phyloP scores from a whole-genome alignment of 1,140 invertebrate species.

The Drosophila ogumai region DNA sequence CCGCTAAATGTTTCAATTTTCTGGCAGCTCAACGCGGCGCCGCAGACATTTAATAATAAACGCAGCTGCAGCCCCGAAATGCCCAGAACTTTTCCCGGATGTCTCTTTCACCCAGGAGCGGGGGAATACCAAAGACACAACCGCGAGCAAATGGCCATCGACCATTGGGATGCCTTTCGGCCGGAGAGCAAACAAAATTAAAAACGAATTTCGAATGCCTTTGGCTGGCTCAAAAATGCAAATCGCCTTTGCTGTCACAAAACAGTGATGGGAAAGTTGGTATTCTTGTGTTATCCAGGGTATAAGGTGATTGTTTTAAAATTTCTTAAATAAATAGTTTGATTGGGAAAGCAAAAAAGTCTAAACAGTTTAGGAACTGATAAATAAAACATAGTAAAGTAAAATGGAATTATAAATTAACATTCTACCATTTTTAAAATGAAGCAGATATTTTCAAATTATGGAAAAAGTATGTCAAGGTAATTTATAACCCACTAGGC shows the following conservation, averaged over 20 bases:
- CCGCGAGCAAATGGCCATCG: slow-evolving; percentile 55
- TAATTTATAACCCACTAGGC: no score
- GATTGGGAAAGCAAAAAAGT: neutral
- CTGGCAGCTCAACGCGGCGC: slow-evolving; percentile 69
- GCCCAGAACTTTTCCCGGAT: slow-evolving; percentile 29
- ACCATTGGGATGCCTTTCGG: slow-evolving; percentile 50
- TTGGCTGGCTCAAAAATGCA: slow-evolving; percentile 70
- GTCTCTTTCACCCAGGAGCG: neutral
- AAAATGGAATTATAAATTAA: neutral
- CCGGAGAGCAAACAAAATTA: slow-evolving; percentile 77
- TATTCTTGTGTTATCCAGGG: no score
- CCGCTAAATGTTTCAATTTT: slow-evolving; percentile 76
- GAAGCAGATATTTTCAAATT: no score
- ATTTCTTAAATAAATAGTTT: no score
- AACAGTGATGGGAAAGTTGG: slow-evolving; percentile 19
- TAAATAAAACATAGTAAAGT: neutral
- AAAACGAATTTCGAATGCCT: slow-evolving; percentile 75
- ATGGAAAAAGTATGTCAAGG: no score
- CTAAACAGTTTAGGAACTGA: neutral
- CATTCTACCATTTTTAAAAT: neutral
- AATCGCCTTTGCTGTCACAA: slow-evolving; percentile 54
- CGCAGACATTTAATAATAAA: slow-evolving; percentile 76
- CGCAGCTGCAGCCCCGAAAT: slow-evolving; percentile 49
- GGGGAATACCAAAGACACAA: slow-evolving; percentile 51
- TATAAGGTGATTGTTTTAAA: neutral